Conservation (phyloP, 2,113 vertebrate genomes). For the Notiomystis cincta region DNA sequence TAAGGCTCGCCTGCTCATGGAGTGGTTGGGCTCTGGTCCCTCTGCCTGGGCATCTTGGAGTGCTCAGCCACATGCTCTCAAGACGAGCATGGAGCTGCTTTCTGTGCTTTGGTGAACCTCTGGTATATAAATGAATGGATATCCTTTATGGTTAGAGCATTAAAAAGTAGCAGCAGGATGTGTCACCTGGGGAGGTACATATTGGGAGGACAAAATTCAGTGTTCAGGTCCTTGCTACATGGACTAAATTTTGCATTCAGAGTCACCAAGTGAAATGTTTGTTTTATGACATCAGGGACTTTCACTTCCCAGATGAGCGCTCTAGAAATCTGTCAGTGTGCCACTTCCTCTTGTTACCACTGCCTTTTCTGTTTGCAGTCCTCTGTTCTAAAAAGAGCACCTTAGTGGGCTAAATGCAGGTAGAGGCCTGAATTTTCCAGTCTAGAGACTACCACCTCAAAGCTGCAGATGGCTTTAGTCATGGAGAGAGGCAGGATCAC, state of each 20-base stretch:
- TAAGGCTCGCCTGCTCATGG: fast-evolving
- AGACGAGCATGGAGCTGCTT: background rate
- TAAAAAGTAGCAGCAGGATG: background rate
- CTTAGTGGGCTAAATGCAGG: background rate
- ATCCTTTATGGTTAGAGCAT: background rate
- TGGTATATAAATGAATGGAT: background rate
- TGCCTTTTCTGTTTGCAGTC: background rate
- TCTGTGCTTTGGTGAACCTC: background rate
- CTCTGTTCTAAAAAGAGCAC: background rate
- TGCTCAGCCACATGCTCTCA: fast-evolving
- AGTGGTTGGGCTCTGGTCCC: background rate
- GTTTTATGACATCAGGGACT: background rate
- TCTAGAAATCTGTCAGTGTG: background rate
- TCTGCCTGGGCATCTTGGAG: background rate
- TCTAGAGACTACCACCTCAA: background rate
- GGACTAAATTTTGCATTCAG: background rate
- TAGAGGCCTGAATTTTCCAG: background rate
- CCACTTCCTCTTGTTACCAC: background rate
- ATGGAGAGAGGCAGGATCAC: background rate
- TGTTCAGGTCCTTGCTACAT: background rate
- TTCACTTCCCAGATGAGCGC: background rate
- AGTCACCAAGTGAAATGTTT: background rate
- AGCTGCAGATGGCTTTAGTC: background rate
- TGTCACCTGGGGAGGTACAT: background rate
- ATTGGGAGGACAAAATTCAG: background rate